phyloP scores from a whole-genome alignment of 2,113 vertebrate genomes.

The Origma solitaria region DNA sequence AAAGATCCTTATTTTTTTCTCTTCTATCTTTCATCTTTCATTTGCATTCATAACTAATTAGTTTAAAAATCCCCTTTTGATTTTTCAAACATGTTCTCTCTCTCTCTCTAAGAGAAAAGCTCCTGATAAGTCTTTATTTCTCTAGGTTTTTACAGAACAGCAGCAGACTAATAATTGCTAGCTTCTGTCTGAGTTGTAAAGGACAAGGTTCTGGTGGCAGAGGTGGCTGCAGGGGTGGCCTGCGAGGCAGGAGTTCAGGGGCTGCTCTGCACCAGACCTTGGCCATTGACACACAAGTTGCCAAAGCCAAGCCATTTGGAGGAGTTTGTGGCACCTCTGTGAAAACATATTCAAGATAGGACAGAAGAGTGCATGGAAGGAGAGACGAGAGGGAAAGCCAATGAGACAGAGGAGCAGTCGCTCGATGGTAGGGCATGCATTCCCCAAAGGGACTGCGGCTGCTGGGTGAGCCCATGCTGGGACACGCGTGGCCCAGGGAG shows the following conservation, averaged over 20 bases:
- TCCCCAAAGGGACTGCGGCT: background rate
- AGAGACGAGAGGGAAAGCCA: background rate
- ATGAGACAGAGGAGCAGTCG: background rate
- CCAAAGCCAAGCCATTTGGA: background rate
- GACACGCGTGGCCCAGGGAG: too few relatives aligned
- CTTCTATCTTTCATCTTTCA: background rate
- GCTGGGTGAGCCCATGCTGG: background rate
- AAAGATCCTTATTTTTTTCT: background rate
- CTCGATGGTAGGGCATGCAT: rapidly evolving
- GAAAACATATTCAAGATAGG: background rate
- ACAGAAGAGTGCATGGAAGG: background rate
- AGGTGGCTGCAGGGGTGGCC: background rate
- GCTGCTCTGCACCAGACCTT: background rate
- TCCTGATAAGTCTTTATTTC: background rate
- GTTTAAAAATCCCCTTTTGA: background rate
- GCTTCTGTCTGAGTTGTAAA: background rate
- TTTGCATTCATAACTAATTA: background rate
- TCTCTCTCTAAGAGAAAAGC: background rate
- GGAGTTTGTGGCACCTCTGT: background rate
- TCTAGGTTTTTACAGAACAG: background rate
- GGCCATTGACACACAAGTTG: background rate
- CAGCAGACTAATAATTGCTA: background rate
- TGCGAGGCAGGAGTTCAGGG: background rate
- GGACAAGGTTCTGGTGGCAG: background rate
- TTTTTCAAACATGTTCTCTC: background rate